Evolutionary conservation across 92 coral and sea anemone species (phyloP).

Genomic region (Heteractis magnifica): DNA sequence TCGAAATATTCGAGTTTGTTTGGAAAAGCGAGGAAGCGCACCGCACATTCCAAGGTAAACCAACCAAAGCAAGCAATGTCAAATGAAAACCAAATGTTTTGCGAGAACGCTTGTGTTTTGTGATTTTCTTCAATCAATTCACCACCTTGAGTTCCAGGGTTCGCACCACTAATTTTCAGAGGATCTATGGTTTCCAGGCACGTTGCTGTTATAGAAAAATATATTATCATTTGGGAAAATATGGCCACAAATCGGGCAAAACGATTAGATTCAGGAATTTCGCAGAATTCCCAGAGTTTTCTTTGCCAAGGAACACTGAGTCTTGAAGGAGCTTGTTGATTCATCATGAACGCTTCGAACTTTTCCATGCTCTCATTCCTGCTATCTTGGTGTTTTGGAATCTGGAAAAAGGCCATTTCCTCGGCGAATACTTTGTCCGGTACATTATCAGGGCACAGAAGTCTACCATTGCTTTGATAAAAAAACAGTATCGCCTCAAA

Average conservation of each 20-base stretch:
- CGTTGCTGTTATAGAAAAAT: conserved; percentile 57
- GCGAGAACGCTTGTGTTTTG: conserved; percentile 8
- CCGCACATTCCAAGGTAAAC: conserved; percentile 80
- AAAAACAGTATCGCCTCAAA: conserved; percentile 83
- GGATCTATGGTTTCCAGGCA: conserved; percentile 70
- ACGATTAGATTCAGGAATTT: conserved; percentile 60
- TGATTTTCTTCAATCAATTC: neutral
- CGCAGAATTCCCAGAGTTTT: conserved; percentile 73
- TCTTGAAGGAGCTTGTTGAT: conserved; percentile 49
- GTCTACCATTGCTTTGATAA: conserved; percentile 81
- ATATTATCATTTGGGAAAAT: conserved; percentile 63
- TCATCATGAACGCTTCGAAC: conserved; percentile 71
- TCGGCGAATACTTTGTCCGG: conserved; percentile 76
- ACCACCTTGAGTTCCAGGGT: neutral
- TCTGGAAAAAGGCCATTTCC: conserved; percentile 75
- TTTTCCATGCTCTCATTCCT: conserved; percentile 15
- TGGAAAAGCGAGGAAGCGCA: conserved; percentile 66
- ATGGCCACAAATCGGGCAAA: conserved; percentile 58
- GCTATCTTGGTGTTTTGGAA: conserved; percentile 49
- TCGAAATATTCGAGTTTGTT: conserved; percentile 70
- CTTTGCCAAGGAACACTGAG: conserved; percentile 58
- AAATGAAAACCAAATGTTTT: conserved; percentile 63
- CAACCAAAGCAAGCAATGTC: conserved; percentile 79
- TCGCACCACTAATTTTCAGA: conserved; percentile 2
- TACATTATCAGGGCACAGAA: conserved; percentile 77